Percentiles rank a stretch among this genome's conserved stretches.
phyloP scores from a whole-genome alignment of 2,113 vertebrate species.

The Lepus americanus region DNA sequence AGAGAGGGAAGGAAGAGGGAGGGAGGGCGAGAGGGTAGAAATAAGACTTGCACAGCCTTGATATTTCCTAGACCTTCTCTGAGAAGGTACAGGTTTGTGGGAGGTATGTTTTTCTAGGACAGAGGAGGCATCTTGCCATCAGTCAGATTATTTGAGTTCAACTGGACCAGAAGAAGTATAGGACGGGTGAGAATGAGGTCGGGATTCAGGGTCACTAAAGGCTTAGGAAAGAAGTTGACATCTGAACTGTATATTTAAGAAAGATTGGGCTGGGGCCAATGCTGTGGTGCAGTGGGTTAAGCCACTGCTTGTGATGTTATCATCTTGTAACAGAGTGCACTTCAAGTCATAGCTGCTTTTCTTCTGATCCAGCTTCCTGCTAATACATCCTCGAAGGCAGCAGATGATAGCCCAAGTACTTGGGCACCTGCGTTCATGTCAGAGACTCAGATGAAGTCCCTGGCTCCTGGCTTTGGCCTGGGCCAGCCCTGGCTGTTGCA shows the following conservation, averaged over 20 bases:
- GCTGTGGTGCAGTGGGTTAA: too few relatives aligned
- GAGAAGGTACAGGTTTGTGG: neutral
- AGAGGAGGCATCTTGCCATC: conserved; percentile 24
- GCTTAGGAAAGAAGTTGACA: conserved; percentile 59
- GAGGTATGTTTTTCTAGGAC: neutral
- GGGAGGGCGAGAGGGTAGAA: neutral
- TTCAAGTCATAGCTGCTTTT: too few relatives aligned
- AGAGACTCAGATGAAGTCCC: too few relatives aligned
- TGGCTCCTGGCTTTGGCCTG: too few relatives aligned
- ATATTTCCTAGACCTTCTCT: neutral
- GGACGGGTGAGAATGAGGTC: conserved; percentile 53
- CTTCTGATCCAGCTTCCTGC: too few relatives aligned
- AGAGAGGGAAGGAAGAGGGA: too few relatives aligned
- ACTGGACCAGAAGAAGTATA: neutral
- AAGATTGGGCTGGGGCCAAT: conserved; percentile 25
- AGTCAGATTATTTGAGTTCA: neutral
- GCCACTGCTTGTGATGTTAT: too few relatives aligned
- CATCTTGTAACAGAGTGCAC: too few relatives aligned
- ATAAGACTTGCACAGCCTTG: neutral
- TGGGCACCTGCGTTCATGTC: too few relatives aligned
- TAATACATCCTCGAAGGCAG: too few relatives aligned
- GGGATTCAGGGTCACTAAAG: neutral
- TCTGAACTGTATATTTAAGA: conserved; percentile 67
- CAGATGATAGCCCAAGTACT: too few relatives aligned
- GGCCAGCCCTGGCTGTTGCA: too few relatives aligned